These are phyloP conservation scores for Notamacropus eugenii DNA, from an alignment of 2,797 vertebrate species.

Conservation along the genomic window DNA sequence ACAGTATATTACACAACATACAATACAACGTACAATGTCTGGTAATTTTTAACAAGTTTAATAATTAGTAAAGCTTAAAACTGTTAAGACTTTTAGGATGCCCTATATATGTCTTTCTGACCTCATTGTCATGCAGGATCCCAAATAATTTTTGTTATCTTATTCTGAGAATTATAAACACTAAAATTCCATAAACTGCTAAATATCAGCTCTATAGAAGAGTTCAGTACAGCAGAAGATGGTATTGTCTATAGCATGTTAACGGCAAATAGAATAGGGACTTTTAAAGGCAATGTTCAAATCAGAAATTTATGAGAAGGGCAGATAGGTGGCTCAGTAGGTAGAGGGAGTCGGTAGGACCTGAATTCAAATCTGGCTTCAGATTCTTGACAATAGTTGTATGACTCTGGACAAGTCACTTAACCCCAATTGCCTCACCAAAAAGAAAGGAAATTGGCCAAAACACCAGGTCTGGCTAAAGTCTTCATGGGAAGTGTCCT, in stretches of 20 bases:
- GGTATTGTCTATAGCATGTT: neutral
- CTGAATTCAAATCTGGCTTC: no score
- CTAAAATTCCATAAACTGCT: neutral
- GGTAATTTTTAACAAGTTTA: neutral
- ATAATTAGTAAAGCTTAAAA: neutral
- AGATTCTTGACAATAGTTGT: no score
- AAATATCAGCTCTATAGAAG: neutral
- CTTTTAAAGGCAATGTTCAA: neutral
- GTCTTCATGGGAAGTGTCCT: neutral
- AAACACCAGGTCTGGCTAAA: neutral
- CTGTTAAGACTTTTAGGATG: neutral
- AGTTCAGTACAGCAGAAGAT: conserved; percentile 14
- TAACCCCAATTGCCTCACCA: no score
- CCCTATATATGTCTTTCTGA: neutral
- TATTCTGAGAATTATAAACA: neutral
- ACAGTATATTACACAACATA: neutral
- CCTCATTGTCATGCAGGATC: neutral
- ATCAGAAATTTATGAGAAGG: neutral
- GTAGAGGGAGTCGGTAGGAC: no score
- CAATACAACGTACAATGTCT: neutral
- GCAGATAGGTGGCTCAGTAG: no score
- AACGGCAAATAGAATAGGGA: neutral
- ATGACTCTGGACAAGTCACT: no score
- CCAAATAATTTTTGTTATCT: neutral
- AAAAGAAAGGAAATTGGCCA: neutral